Base-by-base conservation (phyloP, 1,140 invertebrate species). In the Ceratosolen fusciceps region DNA sequence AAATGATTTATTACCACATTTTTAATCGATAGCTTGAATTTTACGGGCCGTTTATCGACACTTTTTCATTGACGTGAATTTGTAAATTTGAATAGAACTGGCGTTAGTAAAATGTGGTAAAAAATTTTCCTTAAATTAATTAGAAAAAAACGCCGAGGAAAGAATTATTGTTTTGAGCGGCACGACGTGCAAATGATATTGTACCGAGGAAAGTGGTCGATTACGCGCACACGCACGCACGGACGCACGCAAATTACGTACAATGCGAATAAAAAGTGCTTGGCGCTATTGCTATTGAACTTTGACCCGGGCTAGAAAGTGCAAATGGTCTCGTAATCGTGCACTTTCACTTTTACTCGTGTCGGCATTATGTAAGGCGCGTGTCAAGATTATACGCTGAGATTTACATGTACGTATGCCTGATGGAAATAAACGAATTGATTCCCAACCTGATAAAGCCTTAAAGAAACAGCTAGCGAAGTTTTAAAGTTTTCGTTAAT, bases 221-320 rank as follows among this genome's bases (percentile, higher is more conserved):
- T n/a, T 24, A 54, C 52, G 16, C 14, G 14, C n/a, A 19, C 21
- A 54, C 14, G 52, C 52, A 24, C 4, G 52, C 52, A 24, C 52
- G 52, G 8, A 24, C 52, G 52, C 52, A 24, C n/a, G 52, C 52
- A 19, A 2, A 0, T 34, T 10, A 10, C 0, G 37, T 65, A 65
- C 10, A 65, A 65, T 65, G 19, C 21, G 12, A 37, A 9, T 37
- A n/a, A 21, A 37, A 2, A 37, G n/a, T 65, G 37, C 19, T 9
- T 31, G 31, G 58, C 5, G 7, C 0, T 31, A 31, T 31, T 65
- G 16, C 34, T 31, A 21, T n/a, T 37, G 34, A 65, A 65, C 31
- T 65, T 65, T 65, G 26, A 65, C 60, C 60, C 60, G 21, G n/a
- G 58, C n/a, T 31, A 62, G 37, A 37, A 65, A 65, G 34, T 75